These are phyloP conservation scores for Drosophila ustulata DNA, from an alignment of 2,888 invertebrate genomes.

Conservation along the genomic window DNA sequence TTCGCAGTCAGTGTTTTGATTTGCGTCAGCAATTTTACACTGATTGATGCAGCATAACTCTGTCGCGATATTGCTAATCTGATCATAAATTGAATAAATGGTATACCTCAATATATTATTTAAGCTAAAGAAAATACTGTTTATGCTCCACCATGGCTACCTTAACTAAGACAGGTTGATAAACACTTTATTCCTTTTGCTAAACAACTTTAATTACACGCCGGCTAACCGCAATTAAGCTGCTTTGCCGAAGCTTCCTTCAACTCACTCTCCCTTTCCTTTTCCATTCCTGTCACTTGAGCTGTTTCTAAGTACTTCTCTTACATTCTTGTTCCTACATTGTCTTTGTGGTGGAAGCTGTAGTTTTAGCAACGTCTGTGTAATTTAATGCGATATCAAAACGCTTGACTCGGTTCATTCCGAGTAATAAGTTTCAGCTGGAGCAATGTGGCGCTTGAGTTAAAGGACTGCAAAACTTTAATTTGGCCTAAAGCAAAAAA, in stretches of 20 bases:
- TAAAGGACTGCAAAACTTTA: too few species aligned
- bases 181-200: slow-evolving; percentile 16
- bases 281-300: slow-evolving; percentile 20
- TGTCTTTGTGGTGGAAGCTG: not conserved
- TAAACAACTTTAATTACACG: slow-evolving; percentile 37
- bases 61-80: not conserved
- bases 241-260: slow-evolving; percentile 13
- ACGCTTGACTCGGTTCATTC: slow-evolving; percentile 19
- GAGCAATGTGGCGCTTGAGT: too few species aligned
- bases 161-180: slow-evolving; percentile 17
- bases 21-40: slow-evolving; percentile 3
- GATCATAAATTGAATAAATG: not conserved
- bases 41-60: not conserved
- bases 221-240: slow-evolving; percentile 52
- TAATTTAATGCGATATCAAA: slow-evolving; percentile 34
- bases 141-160: not conserved
- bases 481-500: slow-evolving; percentile 11
- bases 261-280: not conserved
- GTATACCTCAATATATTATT: too few species aligned
- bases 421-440: not conserved
- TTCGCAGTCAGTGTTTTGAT: slow-evolving; percentile 14
- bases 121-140: not conserved
- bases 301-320: slow-evolving; percentile 23
- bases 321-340: slow-evolving; percentile 17
- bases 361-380: slow-evolving; percentile 23